Evolutionary conservation across 2,888 invertebrate species (phyloP), one percentile per base, ranked within the genome.

Genomic region (Eutolmus rufibarbis): DNA sequence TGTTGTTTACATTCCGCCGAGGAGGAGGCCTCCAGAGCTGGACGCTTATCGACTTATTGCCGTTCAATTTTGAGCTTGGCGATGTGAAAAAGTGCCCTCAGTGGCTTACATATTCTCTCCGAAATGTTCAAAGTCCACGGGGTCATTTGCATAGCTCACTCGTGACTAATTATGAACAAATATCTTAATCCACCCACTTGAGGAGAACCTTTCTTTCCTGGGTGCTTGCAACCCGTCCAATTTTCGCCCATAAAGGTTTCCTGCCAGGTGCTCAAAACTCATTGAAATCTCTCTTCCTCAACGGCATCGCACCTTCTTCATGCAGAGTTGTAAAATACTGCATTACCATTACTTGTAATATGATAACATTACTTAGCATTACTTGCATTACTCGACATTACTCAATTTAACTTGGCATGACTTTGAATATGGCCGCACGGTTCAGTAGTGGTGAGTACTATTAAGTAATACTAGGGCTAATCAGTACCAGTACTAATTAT

Each of bases 121-220:
- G 77, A 77, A 77, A 43, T 43, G 78, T 23, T 19, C 12, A 78
- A 78, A 78, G 40, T 78, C 78, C 43, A 43, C 37, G 37, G 23
- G 78, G 78, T 78, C 78, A 78, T 78, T 78, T 78, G 78, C 43
- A 78, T 43, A 43, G 23, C 78, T 78, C n/a, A 78, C 43, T 78
- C 78, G 78, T 78, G 78, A 78, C 78, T 78, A 78, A 78, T 43
- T 78, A 78, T 78, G 78, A 43, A 46, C 40, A 78, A 78, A 40
- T 78, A 43, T 12, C n/a, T 19, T 40, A 40, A 78, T 78, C 78
- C 43, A 43, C 43, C 23, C 14, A 78, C 66, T 28, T 28, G 23
- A 28, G 28, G 66, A 57, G 66, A 9, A 66, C 23, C 3, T 66
- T 66, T 66, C 51, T 12, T 66, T 66, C 66, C 23, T 66, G 66